These are phyloP conservation scores for Agrochola litura DNA, from an alignment of 2,888 invertebrate genomes.

Conservation along the genomic window DNA sequence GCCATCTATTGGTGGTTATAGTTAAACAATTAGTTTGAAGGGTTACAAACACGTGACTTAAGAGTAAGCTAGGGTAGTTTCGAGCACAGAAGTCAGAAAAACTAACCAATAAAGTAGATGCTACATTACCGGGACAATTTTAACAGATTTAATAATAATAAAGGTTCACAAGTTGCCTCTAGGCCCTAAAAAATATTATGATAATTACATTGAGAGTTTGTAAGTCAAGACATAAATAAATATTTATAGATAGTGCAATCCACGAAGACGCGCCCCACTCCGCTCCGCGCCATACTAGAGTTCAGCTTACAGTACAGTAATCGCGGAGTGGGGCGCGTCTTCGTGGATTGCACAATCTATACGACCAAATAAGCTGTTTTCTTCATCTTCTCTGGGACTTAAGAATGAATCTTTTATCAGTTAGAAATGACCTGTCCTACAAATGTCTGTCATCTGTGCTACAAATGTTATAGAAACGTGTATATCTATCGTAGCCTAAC, in stretches of 20 bases:
- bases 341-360: no score
- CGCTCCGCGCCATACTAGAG: no score
- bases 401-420: not conserved
- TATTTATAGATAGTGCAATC: no score
- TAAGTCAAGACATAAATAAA: not conserved
- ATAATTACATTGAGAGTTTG: no score
- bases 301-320: no score
- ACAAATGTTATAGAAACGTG: conserved; percentile 3
- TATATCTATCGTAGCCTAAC: conserved; percentile 55
- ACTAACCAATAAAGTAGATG: no score
- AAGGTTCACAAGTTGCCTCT: not conserved
- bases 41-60: conserved; percentile 26
- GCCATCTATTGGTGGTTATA: conserved; percentile 48
- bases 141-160: not conserved
- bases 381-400: not conserved
- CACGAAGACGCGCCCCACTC: no score
- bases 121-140: not conserved
- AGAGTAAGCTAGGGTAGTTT: conserved; percentile 23
- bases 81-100: conserved; percentile 33
- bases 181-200: not conserved
- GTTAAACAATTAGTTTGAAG: conserved; percentile 28
- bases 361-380: not conserved
- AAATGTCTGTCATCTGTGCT: conserved; percentile 31
- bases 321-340: no score
- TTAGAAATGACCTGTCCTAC: not conserved